phyloP scores from a whole-genome alignment of 2,888 invertebrate genomes.

The Tipula lateralis region DNA sequence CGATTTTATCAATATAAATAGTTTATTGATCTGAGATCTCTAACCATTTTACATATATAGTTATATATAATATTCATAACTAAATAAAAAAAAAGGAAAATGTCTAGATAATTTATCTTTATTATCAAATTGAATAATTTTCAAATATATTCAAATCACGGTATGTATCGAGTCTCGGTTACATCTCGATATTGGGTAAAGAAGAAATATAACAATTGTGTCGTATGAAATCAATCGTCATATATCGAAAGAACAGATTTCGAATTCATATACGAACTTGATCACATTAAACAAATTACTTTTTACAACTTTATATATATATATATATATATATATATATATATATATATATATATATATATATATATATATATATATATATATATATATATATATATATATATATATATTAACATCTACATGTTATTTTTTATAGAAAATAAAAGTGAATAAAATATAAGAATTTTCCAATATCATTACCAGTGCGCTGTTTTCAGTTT shows the following conservation, averaged over 20 bases:
- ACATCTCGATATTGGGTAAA: not conserved
- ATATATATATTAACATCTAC: not conserved
- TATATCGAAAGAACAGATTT: not conserved
- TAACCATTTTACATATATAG: not conserved
- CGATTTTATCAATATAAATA: not conserved
- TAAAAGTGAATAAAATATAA: not conserved
- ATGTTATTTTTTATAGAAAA: too few relatives aligned
- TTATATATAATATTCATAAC: not conserved
- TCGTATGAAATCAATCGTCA: not conserved
- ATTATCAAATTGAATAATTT: constrained; percentile 11
- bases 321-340: not conserved
- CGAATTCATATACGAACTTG: not conserved
- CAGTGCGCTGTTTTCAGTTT: not conserved
- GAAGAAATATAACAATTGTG: not conserved
- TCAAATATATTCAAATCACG: constrained; percentile 19
- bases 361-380: not conserved
- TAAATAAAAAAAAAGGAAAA: not conserved
- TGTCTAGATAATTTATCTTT: not conserved
- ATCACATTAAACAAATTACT: not conserved
- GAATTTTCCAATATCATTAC: not conserved
- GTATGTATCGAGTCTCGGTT: not conserved
- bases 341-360: not conserved
- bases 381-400: not conserved
- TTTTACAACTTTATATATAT: not conserved
- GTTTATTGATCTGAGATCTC: not conserved